Base-by-base conservation (phyloP, 2,113 vertebrate genomes). In the Ranitomeya variabilis region DNA sequence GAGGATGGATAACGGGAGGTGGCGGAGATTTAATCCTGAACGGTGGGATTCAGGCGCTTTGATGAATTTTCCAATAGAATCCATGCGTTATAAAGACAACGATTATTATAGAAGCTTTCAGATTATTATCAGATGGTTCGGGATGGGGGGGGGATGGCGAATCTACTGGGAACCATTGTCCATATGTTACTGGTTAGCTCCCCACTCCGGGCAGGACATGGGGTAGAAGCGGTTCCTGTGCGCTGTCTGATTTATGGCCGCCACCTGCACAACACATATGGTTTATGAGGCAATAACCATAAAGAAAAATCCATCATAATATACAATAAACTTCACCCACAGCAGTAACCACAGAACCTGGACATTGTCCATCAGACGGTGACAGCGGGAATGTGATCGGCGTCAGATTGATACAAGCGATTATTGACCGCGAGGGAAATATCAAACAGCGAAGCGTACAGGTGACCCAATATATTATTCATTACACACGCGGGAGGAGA, bases 221-320 rank as follows among this genome's bases (percentile, higher is more conserved):
- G 55, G 80, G 26, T 15, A 9, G 11, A 23, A 11, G 15, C 9
- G 12, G 3, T 15, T 6, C 18, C 55, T 31, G 15, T 26, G 31
- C 5, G 12, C 14, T 6, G 80, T 64, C 15, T 4, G 59, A 67
- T 66, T n/a, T 66, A 83, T 52, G 37, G 80, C 62, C 52, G 26
- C 10, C 31, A n/a, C 57, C 4, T 6, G 19, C 23, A 23, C 21
- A 54, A 12, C 37, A 83, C 62, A 69, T 83, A 69, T n/a, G 81
- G 59, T 83, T 83, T 83, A 83, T 83, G 81, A 16, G 64, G 19
- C 62, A 66, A 54, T 69, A 83, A 69, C 16, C 21, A 67, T 83
- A 67, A 83, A 83, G 62, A 83, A 31, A 6, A 26, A 55, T 8
- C 13, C 51, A 19, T 52, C 19, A 45, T 57, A 51, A 19, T 51